Base-by-base conservation (phyloP, 1,140 invertebrate species). In the Eumaeus atala region DNA sequence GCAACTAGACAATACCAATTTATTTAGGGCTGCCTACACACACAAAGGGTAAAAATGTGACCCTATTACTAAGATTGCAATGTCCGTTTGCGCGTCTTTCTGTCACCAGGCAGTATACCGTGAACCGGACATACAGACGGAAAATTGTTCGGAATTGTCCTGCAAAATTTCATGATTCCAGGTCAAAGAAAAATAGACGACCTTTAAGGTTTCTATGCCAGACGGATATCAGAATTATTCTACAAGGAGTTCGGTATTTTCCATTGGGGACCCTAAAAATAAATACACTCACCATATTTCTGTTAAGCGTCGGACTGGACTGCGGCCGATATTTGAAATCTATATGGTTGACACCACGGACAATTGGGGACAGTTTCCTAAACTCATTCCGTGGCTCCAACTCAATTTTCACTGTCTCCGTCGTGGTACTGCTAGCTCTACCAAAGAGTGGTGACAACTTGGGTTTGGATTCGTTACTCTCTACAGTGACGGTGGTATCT, bases 401-500 rank as follows among this genome's bases (percentile, higher is more conserved):
- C 40, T 87, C 84, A 44, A 84, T 73, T 35, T 70, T 69, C 0
- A 76, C 79, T 0, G 66, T 70, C 6, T 76, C 72, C 3, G 66
- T 66, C 0, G 64, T 61, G 0, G 56, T 64, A 11, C 77, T 69
- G 42, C 70, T 84, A 0, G 64, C 61, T 0, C 68, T 59, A 6
- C 83, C 83, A 35, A 86, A 84, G 0, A 86, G 51, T 7, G 81
- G 83, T 0, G 83, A 87, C 17, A 84, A 17, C 54, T 84, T 82
- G 0, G 83, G 81, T 28, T 74, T 82, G 5, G 53, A 51, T 0
- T 80, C 77, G 0, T 74, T 62, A 58, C 80, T 86, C 28, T 84
- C 83, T 14, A 86, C 66, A 0, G 83, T 84, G 35, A 87, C 71
- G 1, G 81, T 84, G 0, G 81, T 75, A 37, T 84, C 77, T 5